phyloP scores from a whole-genome alignment of 1,140 invertebrate species.

The Papilio aristodemus region DNA sequence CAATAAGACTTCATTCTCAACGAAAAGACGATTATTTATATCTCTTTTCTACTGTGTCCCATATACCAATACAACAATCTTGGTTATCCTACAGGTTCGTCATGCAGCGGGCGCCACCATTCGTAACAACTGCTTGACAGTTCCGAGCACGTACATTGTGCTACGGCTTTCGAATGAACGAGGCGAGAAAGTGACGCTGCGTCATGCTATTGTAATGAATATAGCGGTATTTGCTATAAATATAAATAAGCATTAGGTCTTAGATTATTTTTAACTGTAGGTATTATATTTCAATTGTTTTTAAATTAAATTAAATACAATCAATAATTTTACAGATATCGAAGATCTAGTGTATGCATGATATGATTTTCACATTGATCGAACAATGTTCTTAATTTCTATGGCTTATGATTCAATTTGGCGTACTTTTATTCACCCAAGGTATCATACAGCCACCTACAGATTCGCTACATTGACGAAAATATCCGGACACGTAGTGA shows the following conservation, averaged over 20 bases:
- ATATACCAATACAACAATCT: background rate
- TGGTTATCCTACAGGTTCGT: background rate
- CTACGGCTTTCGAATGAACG: constrained; percentile 45
- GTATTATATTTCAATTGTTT: background rate
- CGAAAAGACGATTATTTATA: too few relatives aligned
- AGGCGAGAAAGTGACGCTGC: constrained; percentile 43
- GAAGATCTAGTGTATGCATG: background rate
- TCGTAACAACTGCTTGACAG: constrained; percentile 34
- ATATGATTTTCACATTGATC: background rate
- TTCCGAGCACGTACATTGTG: constrained; percentile 39
- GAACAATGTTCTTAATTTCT: background rate
- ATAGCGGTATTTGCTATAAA: background rate
- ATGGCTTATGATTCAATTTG: constrained; percentile 26
- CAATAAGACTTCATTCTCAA: too few relatives aligned
- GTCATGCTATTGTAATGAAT: constrained; percentile 7
- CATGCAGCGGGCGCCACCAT: constrained; percentile 13
- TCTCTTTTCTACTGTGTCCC: background rate
- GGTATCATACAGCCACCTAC: constrained; percentile 49
- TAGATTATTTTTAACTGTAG: background rate
- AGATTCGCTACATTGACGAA: constrained; percentile 47
- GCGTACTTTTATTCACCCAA: constrained; percentile 22
- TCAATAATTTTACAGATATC: background rate
- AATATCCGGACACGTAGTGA: constrained; percentile 51
- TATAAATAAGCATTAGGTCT: constrained; percentile 18
- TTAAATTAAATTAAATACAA: background rate